phyloP scores from a whole-genome alignment of 2,113 vertebrate genomes.

The Platycercus adscitus region DNA sequence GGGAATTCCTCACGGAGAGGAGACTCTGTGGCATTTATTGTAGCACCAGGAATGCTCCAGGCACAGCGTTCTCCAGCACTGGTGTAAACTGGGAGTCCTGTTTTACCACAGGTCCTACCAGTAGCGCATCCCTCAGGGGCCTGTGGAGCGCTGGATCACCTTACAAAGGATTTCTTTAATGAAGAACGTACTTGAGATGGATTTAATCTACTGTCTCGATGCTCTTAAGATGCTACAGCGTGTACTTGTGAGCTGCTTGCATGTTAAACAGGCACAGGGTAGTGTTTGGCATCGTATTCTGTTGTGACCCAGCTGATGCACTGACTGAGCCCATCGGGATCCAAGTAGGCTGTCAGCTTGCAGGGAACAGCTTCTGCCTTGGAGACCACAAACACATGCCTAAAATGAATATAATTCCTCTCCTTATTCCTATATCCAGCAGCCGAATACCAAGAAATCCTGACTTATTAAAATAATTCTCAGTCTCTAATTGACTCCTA shows the following conservation, averaged over 20 bases:
- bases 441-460: constrained; percentile 46
- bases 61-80: neutral
- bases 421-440: constrained; percentile 7
- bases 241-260: neutral
- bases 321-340: rapidly evolving
- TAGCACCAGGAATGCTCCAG: neutral
- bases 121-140: neutral
- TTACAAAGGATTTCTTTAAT: neutral
- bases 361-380: neutral
- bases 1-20: neutral
- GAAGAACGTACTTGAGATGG: neutral
- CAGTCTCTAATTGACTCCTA: neutral
- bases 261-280: neutral
- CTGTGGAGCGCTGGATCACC: neutral
- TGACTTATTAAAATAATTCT: constrained; percentile 50
- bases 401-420: constrained; percentile 42
- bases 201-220: neutral
- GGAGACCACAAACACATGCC: neutral
- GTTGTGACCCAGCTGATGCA: neutral
- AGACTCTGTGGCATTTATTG: neutral
- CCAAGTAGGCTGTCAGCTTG: neutral
- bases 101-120: neutral
- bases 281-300: neutral
- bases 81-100: neutral
- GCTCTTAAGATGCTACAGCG: neutral